A percentile compares a stretch with the other conserved stretches of the same genome.
phyloP scores from a whole-genome alignment of 2,888 invertebrate species.

The Unio pictorum region DNA sequence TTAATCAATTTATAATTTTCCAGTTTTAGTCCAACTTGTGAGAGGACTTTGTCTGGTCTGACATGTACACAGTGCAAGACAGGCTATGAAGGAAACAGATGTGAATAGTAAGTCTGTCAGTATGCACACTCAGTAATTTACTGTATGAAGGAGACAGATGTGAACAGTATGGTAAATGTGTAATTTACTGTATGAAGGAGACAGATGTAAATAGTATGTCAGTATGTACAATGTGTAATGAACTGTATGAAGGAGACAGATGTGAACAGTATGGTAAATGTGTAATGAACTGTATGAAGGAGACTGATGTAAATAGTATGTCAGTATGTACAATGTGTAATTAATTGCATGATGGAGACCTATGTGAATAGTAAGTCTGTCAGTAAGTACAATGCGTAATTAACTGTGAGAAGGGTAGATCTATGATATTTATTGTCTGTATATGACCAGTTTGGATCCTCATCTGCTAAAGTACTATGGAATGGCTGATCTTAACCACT shows the following conservation, averaged over 20 bases:
- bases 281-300: slow-evolving; percentile 84
- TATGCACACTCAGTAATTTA: background rate
- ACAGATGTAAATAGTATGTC: slow-evolving; percentile 74
- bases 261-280: slow-evolving; percentile 62
- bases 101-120: slow-evolving; percentile 72
- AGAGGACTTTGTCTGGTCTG: slow-evolving; percentile 59
- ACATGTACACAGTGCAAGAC: slow-evolving; percentile 85
- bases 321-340: background rate
- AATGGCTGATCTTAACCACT: no score
- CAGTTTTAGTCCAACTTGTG: slow-evolving; percentile 88
- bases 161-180: slow-evolving; percentile 76
- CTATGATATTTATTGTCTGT: no score
- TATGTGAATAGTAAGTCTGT: background rate
- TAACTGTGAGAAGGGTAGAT: no score
- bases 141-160: background rate
- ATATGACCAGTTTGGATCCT: no score
- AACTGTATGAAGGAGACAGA: background rate
- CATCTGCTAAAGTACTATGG: no score
- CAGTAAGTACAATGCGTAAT: background rate
- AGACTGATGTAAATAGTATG: slow-evolving; percentile 73
- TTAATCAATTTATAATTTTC: slow-evolving; percentile 9
- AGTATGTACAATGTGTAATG: background rate
- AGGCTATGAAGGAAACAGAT: slow-evolving; percentile 77
- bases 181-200: slow-evolving; percentile 80
- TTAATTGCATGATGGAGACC: background rate